Base-by-base conservation (phyloP, 2,113 vertebrate species). In the Nestor notabilis region DNA sequence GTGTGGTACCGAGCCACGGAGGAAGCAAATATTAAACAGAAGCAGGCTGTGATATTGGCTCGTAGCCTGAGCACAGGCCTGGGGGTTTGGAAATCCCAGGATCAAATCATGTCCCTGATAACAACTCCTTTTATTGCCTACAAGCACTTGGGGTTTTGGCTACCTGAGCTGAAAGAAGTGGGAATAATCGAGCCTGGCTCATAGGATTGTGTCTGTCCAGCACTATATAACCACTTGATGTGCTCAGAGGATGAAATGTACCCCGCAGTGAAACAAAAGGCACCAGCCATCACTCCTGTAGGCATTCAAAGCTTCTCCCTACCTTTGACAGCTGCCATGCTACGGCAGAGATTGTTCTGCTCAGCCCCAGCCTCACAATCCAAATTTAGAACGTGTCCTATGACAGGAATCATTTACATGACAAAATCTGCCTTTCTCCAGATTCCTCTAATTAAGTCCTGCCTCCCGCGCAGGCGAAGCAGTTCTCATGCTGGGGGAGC, bases 341-440 rank as follows among this genome's bases (percentile, higher is more conserved):
- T 95, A 72, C 1, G 0, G 80, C 92, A 89, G 92, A 96, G 94
- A 94, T 96, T 94, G 92, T 96, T 97, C 96, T 96, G 95, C 95
- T 94, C 97, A 95, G 95, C 96, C 83, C 58, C 76, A 92, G 94
- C 86, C 83, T 78, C 89, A 65, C 94, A 61, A 97, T 94, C 95
- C 97, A 95, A 97, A 97, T 97, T 94, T 95, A 97, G 95, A 92
- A 72, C 1, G 3, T 89, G 92, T 94, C 95, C 97, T 94, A 20
- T 97, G 95, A 96, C 96, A 94, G 74, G 92, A 96, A 97, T 96
- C 83, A 96, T 97, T 97, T 96, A 95, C 95, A 97, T 97, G 96
- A 97, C 96, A 97, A 97, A 97, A 97, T 95, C 95, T 94, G 92
- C 95, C 90, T 93, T 94, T 97, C 90, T 94, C 90, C 92, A 92